Evolutionary conservation across 64 coral and sea anemone genomes (phyloP), one percentile per base, ranked within the genome.

Genomic region (Dendrophyllia cribrosa): DNA sequence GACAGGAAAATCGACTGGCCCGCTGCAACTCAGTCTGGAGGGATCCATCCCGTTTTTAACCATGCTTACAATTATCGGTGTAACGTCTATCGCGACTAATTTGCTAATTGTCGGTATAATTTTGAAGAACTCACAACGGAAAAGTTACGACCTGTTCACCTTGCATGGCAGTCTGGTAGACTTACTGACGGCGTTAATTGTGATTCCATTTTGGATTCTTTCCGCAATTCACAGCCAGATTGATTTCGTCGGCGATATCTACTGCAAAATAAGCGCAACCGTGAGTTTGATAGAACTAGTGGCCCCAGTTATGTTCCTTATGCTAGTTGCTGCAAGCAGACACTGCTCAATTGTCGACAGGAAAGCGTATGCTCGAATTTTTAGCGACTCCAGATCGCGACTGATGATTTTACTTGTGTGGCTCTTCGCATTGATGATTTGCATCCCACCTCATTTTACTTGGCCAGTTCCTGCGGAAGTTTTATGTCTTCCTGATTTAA

Each of bases 171-270:
- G 79, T 43, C 23, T 94, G 10, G 86, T 86, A 10, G 95, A 96
- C 87, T 74, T 96, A 23, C 15, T 89, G 12, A 86, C 92, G 23
- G 90, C 95, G 17, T 50, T 90, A 11, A 65, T 86, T 17, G 89
- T 92, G 7, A 88, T 96, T 4, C 95, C 95, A 9, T 96, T 96
- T 82, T 97, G 95, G 95, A 77, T 97, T 62, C 34, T 97, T 9
- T 94, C 92, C 22, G 77, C 92, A 6, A 90, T 97, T 45, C 93
- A 97, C 82, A 88, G 89, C 19, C 72, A 91, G 1, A 76, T 82
- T 5, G 78, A 91, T 82, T 90, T 90, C 44, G 93, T 83, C 6
- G 61, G 69, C 10, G 66, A 84, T 43, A 22, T 94, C 64, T 73
- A 85, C 10, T 97, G 95, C 10, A 70, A 70, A 70, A 24, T 94